These are phyloP conservation scores for Acrossocheilus fasciatus DNA, from an alignment of 2,797 vertebrate species.

Conservation along the genomic window DNA sequence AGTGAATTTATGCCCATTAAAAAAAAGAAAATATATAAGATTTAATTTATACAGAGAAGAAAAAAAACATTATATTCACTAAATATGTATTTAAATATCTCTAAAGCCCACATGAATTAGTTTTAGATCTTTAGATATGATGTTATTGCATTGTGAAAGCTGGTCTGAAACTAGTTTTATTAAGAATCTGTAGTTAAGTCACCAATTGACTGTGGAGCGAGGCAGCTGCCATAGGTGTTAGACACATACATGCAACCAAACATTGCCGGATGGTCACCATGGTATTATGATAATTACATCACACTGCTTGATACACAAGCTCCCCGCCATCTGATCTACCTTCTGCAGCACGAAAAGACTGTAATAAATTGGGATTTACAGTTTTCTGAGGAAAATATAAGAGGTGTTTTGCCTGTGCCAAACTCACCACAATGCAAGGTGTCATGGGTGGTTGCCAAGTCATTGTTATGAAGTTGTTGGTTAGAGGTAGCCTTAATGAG, in stretches of 20 bases:
- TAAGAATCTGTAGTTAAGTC: not conserved
- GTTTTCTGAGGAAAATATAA: not conserved
- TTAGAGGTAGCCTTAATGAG: not conserved
- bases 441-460: not conserved
- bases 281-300: conserved; percentile 34
- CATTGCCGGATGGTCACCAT: conserved; percentile 13
- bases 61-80: not conserved
- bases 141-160: not conserved
- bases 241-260: conserved; percentile 19
- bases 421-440: not conserved
- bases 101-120: not conserved
- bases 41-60: not conserved
- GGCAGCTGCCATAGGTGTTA: conserved; percentile 18
- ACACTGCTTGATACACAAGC: conserved; percentile 11
- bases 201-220: not conserved
- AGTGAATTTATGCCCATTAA: not conserved
- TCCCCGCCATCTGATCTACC: conserved; percentile 15
- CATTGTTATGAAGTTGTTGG: not conserved
- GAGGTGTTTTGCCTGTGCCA: not conserved
- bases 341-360: not conserved
- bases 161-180: not conserved
- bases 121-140: not conserved
- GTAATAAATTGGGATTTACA: not conserved
- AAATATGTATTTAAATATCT: not conserved
- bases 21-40: not conserved